Evolutionary conservation across 2,797 vertebrate genomes (phyloP).

Genomic region (Heliangelus exortis): DNA sequence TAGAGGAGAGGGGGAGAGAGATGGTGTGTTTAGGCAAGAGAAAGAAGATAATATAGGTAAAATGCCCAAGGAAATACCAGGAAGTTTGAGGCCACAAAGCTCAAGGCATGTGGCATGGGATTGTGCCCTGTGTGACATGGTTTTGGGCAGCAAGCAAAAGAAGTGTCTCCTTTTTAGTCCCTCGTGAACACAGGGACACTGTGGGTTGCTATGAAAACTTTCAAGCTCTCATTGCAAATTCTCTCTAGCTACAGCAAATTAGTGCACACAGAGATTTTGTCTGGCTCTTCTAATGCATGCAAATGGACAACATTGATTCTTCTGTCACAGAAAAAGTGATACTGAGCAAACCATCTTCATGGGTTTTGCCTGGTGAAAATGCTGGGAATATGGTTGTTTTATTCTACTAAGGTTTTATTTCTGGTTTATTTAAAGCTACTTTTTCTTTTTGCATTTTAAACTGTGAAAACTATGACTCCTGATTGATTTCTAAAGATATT

Average conservation of each 20-base stretch:
- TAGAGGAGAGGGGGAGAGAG: neutral
- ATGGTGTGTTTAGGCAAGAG: neutral
- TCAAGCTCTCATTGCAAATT: constrained; percentile 41
- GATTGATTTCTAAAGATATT: neutral
- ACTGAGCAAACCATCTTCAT: neutral
- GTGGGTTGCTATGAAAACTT: constrained; percentile 56
- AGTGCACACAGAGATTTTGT: constrained; percentile 29
- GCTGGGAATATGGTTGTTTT: neutral
- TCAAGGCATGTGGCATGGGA: constrained; percentile 32
- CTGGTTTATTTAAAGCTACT: neutral
- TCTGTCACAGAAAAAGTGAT: neutral
- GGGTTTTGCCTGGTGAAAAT: neutral
- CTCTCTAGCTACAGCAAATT: constrained; percentile 42
- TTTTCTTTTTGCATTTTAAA: neutral
- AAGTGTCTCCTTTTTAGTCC: constrained; percentile 4
- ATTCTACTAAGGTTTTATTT: neutral
- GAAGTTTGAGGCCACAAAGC: neutral
- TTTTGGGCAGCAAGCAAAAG: neutral
- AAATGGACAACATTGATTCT: constrained; percentile 38
- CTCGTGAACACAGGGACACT: neutral
- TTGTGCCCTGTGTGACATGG: neutral
- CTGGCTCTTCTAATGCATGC: constrained; percentile 55
- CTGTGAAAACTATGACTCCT: neutral
- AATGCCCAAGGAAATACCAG: neutral
- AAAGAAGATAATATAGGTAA: neutral